A percentile compares a stretch with the other conserved stretches of the same genome.
Evolutionary conservation across 2,113 vertebrate species (phyloP).

Genomic region (Ellobius talpinus): DNA sequence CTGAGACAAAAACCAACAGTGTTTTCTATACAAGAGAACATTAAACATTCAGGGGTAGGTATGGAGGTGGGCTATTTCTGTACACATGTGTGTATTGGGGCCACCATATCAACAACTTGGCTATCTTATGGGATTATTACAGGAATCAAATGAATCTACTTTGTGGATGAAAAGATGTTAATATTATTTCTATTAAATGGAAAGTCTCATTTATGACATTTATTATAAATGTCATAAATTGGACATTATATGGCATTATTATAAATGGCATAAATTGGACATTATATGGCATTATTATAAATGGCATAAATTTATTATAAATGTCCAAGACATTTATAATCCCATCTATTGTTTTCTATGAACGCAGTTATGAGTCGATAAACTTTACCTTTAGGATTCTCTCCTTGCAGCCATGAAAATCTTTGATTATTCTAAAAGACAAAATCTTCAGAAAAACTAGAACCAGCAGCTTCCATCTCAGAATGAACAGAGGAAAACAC

Average conservation of each 20-base stretch:
- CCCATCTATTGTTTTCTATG: neutral
- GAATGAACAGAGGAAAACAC: neutral
- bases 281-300: neutral
- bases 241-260: neutral
- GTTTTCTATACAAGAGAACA: neutral
- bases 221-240: neutral
- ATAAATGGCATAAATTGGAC: too few relatives aligned
- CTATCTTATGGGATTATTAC: neutral
- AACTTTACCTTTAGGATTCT: neutral
- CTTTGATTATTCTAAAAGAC: neutral
- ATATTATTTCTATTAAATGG: neutral
- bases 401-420: neutral
- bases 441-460: neutral
- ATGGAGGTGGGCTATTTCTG: neutral
- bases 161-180: neutral
- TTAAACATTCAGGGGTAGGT: neutral
- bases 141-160: constrained; percentile 8
- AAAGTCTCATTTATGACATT: neutral
- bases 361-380: neutral
- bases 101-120: neutral
- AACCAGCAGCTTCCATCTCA: constrained; percentile 22
- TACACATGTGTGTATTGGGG: neutral
- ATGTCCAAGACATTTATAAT: neutral
- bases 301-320: neutral
- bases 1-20: neutral